Conservation (phyloP, 1,140 invertebrate species). For the Nymphalis io region DNA sequence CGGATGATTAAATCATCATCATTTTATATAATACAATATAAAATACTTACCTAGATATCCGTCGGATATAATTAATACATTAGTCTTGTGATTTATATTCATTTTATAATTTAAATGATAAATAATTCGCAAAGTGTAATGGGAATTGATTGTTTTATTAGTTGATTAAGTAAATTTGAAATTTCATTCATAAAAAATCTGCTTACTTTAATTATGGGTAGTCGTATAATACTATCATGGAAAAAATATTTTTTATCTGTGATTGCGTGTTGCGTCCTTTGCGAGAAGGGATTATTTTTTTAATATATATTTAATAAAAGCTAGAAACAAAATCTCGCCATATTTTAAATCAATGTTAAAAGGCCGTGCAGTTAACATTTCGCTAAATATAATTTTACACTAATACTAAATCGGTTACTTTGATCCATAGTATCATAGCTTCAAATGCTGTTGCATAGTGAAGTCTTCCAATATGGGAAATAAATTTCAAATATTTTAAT, state of each 20-base stretch:
- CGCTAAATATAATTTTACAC: constrained; percentile 34
- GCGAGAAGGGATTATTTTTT: constrained; percentile 58
- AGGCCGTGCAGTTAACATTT: constrained; percentile 7
- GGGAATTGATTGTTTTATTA: too few species aligned
- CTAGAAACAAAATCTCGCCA: constrained; percentile 19
- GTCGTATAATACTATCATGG: neutral
- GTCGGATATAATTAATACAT: too few species aligned
- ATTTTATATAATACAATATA: too few species aligned
- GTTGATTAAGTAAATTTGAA: too few species aligned
- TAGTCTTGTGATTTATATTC: too few species aligned
- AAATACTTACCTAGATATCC: too few species aligned
- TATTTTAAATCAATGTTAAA: constrained; percentile 26
- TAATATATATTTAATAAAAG: constrained; percentile 31
- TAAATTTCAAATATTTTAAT: constrained; percentile 63
- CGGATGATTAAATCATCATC: too few species aligned
- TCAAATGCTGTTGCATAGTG: constrained; percentile 51
- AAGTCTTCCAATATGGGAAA: constrained; percentile 62
- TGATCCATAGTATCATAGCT: constrained; percentile 66
- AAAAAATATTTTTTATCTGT: constrained; percentile 42
- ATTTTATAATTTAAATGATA: too few species aligned
- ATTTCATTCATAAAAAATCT: too few species aligned
- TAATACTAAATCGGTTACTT: constrained; percentile 52
- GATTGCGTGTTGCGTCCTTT: constrained; percentile 73
- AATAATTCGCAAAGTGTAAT: too few species aligned
- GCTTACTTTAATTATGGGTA: too few species aligned